Evolutionary conservation across 2,113 vertebrate species (phyloP).

Genomic region (Ictalurus furcatus): DNA sequence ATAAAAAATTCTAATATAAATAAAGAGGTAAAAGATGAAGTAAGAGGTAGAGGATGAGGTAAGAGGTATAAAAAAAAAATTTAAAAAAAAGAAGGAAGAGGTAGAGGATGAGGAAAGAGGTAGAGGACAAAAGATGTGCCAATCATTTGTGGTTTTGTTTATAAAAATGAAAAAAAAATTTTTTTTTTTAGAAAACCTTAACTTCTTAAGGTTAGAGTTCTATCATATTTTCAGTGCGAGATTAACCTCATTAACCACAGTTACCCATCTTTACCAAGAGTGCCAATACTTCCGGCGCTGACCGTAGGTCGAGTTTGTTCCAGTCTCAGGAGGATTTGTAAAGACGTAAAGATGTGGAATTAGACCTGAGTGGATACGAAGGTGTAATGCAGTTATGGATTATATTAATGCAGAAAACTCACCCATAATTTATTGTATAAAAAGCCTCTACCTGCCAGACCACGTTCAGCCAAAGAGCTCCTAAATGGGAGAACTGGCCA

Average conservation of each 20-base stretch:
- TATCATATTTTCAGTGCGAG: background rate
- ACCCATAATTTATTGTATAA: background rate
- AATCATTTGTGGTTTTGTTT: too few relatives aligned
- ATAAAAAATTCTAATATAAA: too few relatives aligned
- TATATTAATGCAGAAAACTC: conserved; percentile 15
- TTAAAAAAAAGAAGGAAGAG: too few relatives aligned
- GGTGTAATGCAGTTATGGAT: background rate
- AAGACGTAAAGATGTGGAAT: background rate
- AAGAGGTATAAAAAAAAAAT: too few relatives aligned
- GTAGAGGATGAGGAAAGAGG: background rate
- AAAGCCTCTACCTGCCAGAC: background rate
- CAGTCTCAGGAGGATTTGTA: background rate
- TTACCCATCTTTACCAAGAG: background rate
- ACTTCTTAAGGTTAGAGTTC: background rate
- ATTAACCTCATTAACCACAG: background rate
- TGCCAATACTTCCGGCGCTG: background rate
- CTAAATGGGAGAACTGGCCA: conserved; percentile 9
- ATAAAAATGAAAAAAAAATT: too few relatives aligned
- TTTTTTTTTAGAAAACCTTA: background rate
- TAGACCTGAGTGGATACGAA: background rate
- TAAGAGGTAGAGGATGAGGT: background rate
- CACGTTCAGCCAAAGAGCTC: background rate
- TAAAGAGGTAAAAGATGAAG: background rate
- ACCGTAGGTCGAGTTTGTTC: background rate
- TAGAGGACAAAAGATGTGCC: background rate